Conservation (phyloP, 2,888 invertebrate species). For the Ellobium chinense region DNA sequence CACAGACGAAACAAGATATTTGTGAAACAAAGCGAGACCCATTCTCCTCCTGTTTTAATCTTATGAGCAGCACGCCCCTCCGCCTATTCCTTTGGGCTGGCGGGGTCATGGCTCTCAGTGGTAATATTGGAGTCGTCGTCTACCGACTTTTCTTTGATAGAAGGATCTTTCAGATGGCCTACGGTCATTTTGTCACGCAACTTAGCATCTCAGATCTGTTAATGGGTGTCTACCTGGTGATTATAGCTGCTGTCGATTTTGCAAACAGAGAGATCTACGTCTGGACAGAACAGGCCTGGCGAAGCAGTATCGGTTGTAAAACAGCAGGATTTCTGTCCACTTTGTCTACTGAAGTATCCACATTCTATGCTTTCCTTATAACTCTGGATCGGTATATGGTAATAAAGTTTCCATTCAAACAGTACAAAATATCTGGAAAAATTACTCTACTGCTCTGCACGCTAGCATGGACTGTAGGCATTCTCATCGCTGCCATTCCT, state of each 20-base stretch:
- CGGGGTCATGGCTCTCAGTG: constrained; percentile 52
- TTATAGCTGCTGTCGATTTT: constrained; percentile 58
- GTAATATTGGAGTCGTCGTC: constrained; percentile 53
- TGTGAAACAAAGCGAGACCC: constrained; percentile 18
- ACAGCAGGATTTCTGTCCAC: constrained; percentile 59
- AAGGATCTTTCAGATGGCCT: constrained; percentile 47
- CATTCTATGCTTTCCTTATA: constrained; percentile 82
- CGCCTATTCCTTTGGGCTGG: constrained; percentile 54
- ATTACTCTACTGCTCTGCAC: background rate
- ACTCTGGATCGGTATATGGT: constrained; percentile 84
- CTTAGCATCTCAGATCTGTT: constrained; percentile 57
- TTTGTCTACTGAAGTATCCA: constrained; percentile 83
- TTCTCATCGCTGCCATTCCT: constrained; percentile 68
- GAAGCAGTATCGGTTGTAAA: constrained; percentile 54
- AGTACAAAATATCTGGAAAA: constrained; percentile 7
- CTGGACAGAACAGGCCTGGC: constrained; percentile 59
- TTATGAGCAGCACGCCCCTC: constrained; percentile 41
- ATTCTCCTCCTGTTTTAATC: constrained; percentile 29
- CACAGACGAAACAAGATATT: background rate
- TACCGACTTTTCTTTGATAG: constrained; percentile 56
- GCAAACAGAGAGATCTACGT: constrained; percentile 57
- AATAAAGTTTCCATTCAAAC: constrained; percentile 82
- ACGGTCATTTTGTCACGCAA: constrained; percentile 54
- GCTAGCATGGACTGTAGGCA: constrained; percentile 47
- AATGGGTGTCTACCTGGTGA: constrained; percentile 62